phyloP scores from a whole-genome alignment of 2,797 vertebrate genomes.

The Carapus acus region DNA sequence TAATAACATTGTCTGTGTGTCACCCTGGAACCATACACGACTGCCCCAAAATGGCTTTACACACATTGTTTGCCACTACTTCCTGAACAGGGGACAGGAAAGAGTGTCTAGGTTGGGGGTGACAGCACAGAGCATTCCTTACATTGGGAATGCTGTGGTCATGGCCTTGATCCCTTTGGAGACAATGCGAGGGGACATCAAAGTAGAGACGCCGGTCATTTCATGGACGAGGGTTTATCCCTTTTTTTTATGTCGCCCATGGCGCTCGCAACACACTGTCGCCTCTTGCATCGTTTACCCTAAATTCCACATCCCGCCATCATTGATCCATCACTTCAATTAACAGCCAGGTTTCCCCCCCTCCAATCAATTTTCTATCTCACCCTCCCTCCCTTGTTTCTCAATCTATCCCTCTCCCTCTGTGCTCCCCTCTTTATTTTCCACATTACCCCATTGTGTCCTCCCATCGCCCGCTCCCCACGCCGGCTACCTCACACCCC shows the following conservation, averaged over 20 bases:
- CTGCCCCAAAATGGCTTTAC: constrained; percentile 37
- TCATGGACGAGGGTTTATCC: constrained; percentile 10
- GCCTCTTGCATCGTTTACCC: constrained; percentile 40
- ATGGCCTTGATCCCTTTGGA: constrained; percentile 68
- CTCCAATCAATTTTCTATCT: constrained; percentile 68
- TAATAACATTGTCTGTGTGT: constrained; percentile 62
- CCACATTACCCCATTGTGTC: constrained; percentile 47
- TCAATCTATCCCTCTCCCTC: constrained; percentile 37
- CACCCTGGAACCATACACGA: constrained; percentile 64
- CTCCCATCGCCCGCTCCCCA: constrained; percentile 21
- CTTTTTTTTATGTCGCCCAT: constrained; percentile 22
- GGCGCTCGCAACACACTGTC: constrained; percentile 7
- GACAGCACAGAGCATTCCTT: constrained; percentile 70
- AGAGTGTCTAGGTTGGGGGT: constrained; percentile 36
- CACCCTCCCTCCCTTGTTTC: constrained; percentile 33
- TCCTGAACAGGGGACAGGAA: constrained; percentile 39
- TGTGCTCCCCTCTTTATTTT: constrained; percentile 50
- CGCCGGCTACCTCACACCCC: constrained; percentile 60
- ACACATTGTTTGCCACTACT: constrained; percentile 68
- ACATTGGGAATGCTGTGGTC: constrained; percentile 71
- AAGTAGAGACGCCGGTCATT: constrained; percentile 58
- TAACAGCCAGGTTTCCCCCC: constrained; percentile 56
- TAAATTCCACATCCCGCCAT: constrained; percentile 57
- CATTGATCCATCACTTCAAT: constrained; percentile 66
- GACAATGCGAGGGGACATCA: constrained; percentile 78